Evolutionary conservation across 2,113 vertebrate genomes (phyloP).

Genomic region (Periophthalmodon schlosseri): DNA sequence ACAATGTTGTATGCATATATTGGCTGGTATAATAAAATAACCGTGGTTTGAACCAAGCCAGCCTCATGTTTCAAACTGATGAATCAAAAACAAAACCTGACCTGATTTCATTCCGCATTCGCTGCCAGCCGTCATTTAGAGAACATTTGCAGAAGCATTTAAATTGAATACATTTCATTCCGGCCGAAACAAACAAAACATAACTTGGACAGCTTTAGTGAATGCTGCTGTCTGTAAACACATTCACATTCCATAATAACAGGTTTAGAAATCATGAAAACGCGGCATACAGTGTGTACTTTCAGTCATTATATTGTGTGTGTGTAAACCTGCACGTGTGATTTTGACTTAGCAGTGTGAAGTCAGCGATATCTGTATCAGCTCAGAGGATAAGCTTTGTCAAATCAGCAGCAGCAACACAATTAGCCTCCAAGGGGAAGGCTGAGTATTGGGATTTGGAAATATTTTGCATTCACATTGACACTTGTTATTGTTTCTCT

Average conservation of each 20-base stretch:
- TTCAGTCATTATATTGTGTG: not conserved
- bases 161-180: not conserved
- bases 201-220: not conserved
- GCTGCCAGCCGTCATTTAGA: not conserved
- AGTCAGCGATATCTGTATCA: not conserved
- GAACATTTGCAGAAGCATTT: not conserved
- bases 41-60: not conserved
- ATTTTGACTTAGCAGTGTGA: not conserved
- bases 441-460: not conserved
- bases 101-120: not conserved
- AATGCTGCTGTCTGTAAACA: conserved; percentile 13
- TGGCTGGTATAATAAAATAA: too few relatives aligned
- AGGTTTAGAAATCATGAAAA: not conserved
- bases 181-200: conserved; percentile 13
- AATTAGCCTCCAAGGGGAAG: not conserved
- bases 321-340: not conserved
- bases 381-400: conserved; percentile 18
- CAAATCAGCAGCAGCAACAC: not conserved
- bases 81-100: not conserved
- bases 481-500: too few relatives aligned
- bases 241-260: not conserved
- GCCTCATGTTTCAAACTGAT: not conserved
- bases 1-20: too few relatives aligned
- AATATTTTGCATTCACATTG: not conserved
- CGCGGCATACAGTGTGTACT: not conserved